phyloP scores from a whole-genome alignment of 2,113 vertebrate genomes.

The Aramus guarauna region DNA sequence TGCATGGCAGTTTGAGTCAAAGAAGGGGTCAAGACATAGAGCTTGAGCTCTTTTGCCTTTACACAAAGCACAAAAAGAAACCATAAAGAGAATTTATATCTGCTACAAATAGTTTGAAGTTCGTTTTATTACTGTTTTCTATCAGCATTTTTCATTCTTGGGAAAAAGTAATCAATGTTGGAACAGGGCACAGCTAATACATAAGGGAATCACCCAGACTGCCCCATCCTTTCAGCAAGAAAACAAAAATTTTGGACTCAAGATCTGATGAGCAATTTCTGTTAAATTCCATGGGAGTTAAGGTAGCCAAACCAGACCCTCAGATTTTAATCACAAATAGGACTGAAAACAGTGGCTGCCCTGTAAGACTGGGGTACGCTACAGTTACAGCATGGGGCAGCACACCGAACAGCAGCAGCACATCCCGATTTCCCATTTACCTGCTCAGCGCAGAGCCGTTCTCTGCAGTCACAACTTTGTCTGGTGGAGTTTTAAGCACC shows the following conservation, averaged over 20 bases:
- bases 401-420: background rate
- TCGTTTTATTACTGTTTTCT: background rate
- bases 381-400: background rate
- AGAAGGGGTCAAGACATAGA: background rate
- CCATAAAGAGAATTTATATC: background rate
- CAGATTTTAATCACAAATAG: background rate
- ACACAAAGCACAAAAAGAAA: background rate
- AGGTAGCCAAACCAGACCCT: background rate
- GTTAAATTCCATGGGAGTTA: background rate
- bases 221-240: background rate
- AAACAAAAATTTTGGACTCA: background rate
- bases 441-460: background rate
- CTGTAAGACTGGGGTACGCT: background rate
- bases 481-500: background rate
- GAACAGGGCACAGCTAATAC: background rate
- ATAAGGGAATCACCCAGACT: background rate
- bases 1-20: background rate
- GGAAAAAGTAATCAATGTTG: background rate
- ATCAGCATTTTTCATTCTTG: background rate
- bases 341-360: background rate
- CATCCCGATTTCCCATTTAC: rapidly evolving
- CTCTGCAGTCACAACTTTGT: background rate
- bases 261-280: background rate
- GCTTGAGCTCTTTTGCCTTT: background rate
- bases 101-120: background rate